Percentiles rank a stretch among this genome's conserved stretches.
Evolutionary conservation across 1,140 invertebrate species (phyloP).

Genomic region (Hyles euphorbiae): DNA sequence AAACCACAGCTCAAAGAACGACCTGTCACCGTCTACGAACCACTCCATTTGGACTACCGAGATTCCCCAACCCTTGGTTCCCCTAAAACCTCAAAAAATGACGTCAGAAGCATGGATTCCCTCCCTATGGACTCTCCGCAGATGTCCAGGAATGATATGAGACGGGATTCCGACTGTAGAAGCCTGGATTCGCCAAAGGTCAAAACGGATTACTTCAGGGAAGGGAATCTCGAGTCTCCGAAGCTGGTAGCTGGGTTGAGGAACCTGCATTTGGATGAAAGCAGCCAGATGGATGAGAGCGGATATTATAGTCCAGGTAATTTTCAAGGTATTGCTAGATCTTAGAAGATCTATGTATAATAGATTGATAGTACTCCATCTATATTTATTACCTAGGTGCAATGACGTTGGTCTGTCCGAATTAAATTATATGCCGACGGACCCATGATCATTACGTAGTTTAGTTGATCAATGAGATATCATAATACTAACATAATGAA

Average conservation of each 20-base stretch:
- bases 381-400: too few species aligned
- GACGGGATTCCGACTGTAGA: slow-evolving; percentile 59
- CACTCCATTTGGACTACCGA: slow-evolving; percentile 57
- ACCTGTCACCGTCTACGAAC: slow-evolving; percentile 60
- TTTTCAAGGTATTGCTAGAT: too few species aligned
- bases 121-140: slow-evolving; percentile 72
- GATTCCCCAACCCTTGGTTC: slow-evolving; percentile 62
- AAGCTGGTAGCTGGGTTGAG: slow-evolving; percentile 55
- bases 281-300: slow-evolving; percentile 65
- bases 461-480: too few species aligned
- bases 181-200: slow-evolving; percentile 71
- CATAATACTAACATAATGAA: too few species aligned
- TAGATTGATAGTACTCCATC: too few species aligned
- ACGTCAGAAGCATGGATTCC: slow-evolving; percentile 71
- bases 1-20: slow-evolving; percentile 62
- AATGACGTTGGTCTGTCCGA: too few species aligned
- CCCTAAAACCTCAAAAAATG: slow-evolving; percentile 60
- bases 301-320: slow-evolving; percentile 63
- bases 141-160: slow-evolving; percentile 64
- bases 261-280: slow-evolving; percentile 60
- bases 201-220: slow-evolving; percentile 66
- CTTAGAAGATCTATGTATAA: too few species aligned
- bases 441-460: too few species aligned
- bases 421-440: too few species aligned
- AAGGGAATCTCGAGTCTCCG: slow-evolving; percentile 52